Conservation (phyloP, 1,140 invertebrate species). For the Globodera ellingtonae region DNA sequence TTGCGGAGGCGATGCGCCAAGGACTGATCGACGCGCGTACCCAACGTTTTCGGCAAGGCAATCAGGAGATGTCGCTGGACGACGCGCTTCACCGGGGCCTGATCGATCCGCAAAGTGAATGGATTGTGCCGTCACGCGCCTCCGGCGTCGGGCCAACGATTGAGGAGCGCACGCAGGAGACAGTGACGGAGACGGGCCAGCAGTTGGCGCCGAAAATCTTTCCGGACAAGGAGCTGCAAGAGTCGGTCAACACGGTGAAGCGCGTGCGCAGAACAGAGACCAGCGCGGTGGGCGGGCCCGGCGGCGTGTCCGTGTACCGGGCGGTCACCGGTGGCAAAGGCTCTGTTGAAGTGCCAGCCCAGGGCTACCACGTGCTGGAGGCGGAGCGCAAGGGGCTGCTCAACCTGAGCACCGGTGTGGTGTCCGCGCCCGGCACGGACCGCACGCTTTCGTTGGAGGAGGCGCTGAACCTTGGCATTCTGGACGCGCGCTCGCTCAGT, state of each 20-base stretch:
- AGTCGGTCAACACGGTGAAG: conserved; percentile 63
- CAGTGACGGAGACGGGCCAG: conserved; percentile 71
- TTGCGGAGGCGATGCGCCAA: conserved; percentile 76
- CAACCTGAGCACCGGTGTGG: conserved; percentile 74
- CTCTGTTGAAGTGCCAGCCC: conserved; percentile 60
- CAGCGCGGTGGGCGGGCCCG: conserved; percentile 61
- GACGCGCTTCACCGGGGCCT: conserved; percentile 74
- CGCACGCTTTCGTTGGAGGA: conserved; percentile 74
- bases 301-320: conserved; percentile 61
- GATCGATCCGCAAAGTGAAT: conserved; percentile 65
- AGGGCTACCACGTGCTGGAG: conserved; percentile 72
- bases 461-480: conserved; percentile 76
- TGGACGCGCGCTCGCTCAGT: conserved; percentile 77
- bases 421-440: conserved; percentile 71
- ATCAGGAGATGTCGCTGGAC: conserved; percentile 76
- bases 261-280: conserved; percentile 62
- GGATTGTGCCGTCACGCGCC: conserved; percentile 70
- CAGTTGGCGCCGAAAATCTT: conserved; percentile 67
- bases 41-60: conserved; percentile 79
- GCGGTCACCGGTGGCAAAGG: conserved; percentile 64
- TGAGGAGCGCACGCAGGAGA: conserved; percentile 73
- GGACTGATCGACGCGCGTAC: conserved; percentile 80
- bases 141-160: conserved; percentile 67
- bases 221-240: conserved; percentile 59
- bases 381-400: conserved; percentile 81